Evolutionary conservation across 2,113 vertebrate genomes (phyloP).

Genomic region (Corythornis cristatus): DNA sequence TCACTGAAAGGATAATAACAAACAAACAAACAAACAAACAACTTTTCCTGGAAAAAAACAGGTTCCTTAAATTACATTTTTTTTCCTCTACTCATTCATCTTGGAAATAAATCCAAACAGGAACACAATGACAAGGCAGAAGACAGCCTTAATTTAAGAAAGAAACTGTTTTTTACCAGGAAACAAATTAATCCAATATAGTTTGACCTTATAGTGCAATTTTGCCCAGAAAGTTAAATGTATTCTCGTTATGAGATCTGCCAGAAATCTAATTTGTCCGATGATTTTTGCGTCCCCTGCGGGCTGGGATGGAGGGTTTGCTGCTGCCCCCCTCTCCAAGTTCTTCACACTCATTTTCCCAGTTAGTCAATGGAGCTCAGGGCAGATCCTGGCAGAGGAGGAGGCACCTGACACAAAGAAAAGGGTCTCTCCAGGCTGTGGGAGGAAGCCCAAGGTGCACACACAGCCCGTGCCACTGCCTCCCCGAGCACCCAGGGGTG

Average conservation of each 20-base stretch:
- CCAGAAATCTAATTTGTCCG: background rate
- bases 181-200: slow-evolving; percentile 22
- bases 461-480: too few species aligned
- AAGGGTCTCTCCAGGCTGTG: background rate
- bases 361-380: background rate
- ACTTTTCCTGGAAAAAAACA: background rate
- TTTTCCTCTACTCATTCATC: background rate
- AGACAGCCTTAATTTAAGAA: background rate
- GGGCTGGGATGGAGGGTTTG: background rate
- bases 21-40: background rate
- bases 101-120: slow-evolving; percentile 33
- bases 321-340: background rate
- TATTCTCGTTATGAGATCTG: background rate
- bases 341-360: background rate
- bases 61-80: background rate
- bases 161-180: background rate
- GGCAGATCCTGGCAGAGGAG: background rate
- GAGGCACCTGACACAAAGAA: background rate
- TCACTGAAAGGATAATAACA: background rate
- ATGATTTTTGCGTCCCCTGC: background rate
- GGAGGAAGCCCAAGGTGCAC: background rate
- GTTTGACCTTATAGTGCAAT: slow-evolving; percentile 6
- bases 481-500: background rate
- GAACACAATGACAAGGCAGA: background rate
- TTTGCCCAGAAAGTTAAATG: background rate